Evolutionary conservation across 2,797 vertebrate species (phyloP), one percentile per base, ranked within the genome.

Genomic region (Tokudaia tokunoshimensis): DNA sequence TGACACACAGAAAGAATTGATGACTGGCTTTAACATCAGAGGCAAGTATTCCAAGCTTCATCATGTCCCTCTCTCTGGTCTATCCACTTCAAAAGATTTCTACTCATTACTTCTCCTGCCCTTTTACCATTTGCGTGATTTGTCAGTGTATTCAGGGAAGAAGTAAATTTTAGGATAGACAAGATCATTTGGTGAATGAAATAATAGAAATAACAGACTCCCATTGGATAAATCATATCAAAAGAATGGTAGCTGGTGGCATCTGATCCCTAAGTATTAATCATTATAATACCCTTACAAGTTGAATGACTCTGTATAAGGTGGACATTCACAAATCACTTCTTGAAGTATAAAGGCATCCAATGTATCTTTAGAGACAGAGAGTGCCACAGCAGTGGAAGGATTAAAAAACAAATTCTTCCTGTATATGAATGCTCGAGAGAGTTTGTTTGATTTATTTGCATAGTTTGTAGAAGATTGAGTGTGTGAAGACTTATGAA

Each of bases 361-460:
- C 47, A 31, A 41, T 37, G 17, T 34, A 67, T 41, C n/a, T 85
- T 95, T 67, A 79, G 37, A 81, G 19, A 85, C 26, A 89, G 14
- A 47, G 41, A 95, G 57, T 61, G 41, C 13, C 41, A n/a, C 20
- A 41, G 9, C 34, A 47, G 4, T 29, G 37, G 15, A 89, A 12
- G 29, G 3, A 86, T 37, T 44, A 92, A n/a, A 91, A 94, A 96
- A 93, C 41, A 79, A 37, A 41, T 93, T 80, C 9, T 91, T 15
- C n/a, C 26, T 65, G 59, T 76, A 24, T 86, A 65, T 37, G 87
- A 4, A n/a, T 44, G 10, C 31, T 47, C 89, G 47, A 31, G 41
- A 47, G 67, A 59, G 10, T 57, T 95, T 94, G 65, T 78, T 92
- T 82, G 92, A 41, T 88, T 92, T 63, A 86, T 34, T 41, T 67